phyloP scores from a whole-genome alignment of 2,888 invertebrate species.

The Charanyca ferruginea region DNA sequence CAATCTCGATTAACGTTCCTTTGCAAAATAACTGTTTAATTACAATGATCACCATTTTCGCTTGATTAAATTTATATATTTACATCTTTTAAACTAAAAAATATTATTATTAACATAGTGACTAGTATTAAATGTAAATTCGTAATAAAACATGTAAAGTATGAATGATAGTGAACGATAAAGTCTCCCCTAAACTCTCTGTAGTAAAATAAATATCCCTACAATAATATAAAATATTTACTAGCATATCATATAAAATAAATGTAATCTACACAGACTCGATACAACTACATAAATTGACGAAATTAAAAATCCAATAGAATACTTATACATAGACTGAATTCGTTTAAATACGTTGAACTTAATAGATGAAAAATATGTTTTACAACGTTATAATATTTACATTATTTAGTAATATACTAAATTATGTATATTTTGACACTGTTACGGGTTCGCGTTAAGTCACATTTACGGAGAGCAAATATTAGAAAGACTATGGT shows the following conservation, averaged over 20 bases:
- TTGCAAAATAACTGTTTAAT: constrained; percentile 70
- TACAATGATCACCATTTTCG: constrained; percentile 69
- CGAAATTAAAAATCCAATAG: constrained; percentile 80
- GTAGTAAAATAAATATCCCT: constrained; percentile 74
- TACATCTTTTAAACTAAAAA: constrained; percentile 69
- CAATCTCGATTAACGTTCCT: constrained; percentile 69
- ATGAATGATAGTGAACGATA: constrained; percentile 67
- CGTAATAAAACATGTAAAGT: constrained; percentile 77
- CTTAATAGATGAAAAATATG: constrained; percentile 80
- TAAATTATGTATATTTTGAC: constrained; percentile 88
- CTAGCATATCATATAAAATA: constrained; percentile 72
- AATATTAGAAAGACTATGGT: constrained; percentile 44
- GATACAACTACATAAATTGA: constrained; percentile 82
- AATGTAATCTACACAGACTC: constrained; percentile 85
- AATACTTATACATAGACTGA: constrained; percentile 78
- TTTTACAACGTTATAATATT: constrained; percentile 83
- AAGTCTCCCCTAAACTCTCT: constrained; percentile 65
- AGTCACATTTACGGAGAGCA: constrained; percentile 60
- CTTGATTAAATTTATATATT: constrained; percentile 68
- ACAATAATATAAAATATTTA: constrained; percentile 57
- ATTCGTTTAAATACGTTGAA: constrained; percentile 81
- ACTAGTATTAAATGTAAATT: constrained; percentile 78
- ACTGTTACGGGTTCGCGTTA: constrained; percentile 80
- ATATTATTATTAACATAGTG: constrained; percentile 70
- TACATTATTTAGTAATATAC: constrained; percentile 91